Conservation (phyloP, 2,113 vertebrate species). For the Dipodomys spectabilis region DNA sequence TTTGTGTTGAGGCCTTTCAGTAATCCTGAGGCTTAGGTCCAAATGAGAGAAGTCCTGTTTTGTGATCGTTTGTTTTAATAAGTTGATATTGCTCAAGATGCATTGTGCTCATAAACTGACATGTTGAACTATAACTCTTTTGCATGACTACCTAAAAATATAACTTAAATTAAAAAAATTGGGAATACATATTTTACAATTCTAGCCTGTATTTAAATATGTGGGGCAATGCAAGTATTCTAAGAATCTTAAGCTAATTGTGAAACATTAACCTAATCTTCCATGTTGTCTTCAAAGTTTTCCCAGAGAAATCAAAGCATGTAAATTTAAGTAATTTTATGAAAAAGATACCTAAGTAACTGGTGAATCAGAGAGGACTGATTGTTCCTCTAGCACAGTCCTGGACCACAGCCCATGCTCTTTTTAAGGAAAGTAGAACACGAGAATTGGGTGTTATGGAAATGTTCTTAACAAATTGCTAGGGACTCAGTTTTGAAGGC, state of each 20-base stretch:
- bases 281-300: neutral
- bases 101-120: too few species aligned
- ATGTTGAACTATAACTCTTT: too few species aligned
- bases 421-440: conserved; percentile 26
- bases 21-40: neutral
- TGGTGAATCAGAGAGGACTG: conserved; percentile 13
- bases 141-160: neutral
- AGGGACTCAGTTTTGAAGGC: neutral
- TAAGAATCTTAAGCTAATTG: conserved; percentile 40
- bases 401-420: neutral
- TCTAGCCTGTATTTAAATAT: neutral
- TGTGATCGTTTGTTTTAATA: neutral
- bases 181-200: neutral
- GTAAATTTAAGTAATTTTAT: neutral
- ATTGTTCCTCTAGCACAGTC: neutral
- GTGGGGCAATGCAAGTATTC: neutral
- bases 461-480: conserved; percentile 7
- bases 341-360: neutral
- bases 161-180: neutral
- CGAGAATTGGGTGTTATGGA: neutral
- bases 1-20: neutral
- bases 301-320: neutral
- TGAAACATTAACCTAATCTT: neutral
- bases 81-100: neutral
- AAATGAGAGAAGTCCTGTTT: neutral